A percentile compares a stretch with the other conserved stretches of the same genome.
Conservation (phyloP, 2,113 vertebrate species). For the Gulo gulo region DNA sequence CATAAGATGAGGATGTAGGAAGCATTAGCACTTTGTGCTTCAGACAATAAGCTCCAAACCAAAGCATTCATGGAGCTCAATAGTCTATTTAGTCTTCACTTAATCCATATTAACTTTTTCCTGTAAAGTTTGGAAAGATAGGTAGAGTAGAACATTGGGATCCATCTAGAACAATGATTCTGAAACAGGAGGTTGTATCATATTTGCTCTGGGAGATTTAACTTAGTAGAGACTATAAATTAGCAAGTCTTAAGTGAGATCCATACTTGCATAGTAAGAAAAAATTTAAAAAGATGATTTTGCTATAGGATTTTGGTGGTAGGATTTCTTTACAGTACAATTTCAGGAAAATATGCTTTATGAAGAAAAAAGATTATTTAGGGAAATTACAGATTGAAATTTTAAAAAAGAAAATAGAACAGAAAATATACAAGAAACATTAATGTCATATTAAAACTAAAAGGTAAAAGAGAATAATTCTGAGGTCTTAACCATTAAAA, state of each 20-base stretch:
- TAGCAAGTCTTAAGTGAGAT: background rate
- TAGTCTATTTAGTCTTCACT: background rate
- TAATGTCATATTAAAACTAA: background rate
- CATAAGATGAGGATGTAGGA: background rate
- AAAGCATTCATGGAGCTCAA: background rate
- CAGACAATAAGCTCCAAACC: background rate
- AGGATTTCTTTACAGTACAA: background rate
- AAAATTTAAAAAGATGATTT: background rate
- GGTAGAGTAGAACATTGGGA: background rate
- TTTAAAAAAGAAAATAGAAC: background rate
- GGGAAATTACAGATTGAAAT: background rate
- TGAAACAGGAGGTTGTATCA: background rate
- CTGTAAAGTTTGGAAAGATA: background rate
- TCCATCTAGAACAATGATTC: background rate
- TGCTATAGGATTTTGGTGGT: background rate
- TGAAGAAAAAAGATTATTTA: background rate
- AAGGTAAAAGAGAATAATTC: background rate
- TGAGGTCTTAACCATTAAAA: background rate
- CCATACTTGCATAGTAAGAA: background rate
- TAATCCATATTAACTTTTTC: background rate
- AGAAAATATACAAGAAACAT: background rate
- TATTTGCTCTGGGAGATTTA: background rate
- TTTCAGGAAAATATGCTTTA: background rate
- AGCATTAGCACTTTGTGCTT: background rate
- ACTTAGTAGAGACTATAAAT: background rate